phyloP scores from a whole-genome alignment of 2,888 invertebrate genomes.

The Atethmia centrago region DNA sequence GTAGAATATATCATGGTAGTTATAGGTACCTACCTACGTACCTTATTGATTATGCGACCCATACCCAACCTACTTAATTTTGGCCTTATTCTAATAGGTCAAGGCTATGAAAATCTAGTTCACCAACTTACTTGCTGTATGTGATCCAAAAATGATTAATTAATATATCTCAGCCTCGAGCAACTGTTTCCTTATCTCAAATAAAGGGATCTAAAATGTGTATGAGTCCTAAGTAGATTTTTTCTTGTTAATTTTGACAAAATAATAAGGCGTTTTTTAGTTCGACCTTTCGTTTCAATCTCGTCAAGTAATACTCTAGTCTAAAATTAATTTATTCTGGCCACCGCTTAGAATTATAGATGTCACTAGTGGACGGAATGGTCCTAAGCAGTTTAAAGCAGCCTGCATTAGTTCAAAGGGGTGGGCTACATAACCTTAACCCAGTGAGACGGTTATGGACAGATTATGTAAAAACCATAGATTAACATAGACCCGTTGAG shows the following conservation, averaged over 20 bases:
- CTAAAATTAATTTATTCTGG: background rate
- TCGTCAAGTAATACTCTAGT: background rate
- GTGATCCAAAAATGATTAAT: conserved; percentile 2
- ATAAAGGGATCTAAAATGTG: background rate
- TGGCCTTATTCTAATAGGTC: conserved; percentile 50
- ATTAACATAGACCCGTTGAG: background rate
- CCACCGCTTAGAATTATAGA: background rate
- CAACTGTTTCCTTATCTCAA: background rate
- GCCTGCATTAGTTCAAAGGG: background rate
- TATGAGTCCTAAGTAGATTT: background rate
- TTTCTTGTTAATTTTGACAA: background rate
- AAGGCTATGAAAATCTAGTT: conserved; percentile 25
- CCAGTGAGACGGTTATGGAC: too few species aligned
- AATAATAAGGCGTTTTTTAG: background rate
- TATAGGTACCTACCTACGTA: conserved; percentile 2
- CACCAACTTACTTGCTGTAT: conserved; percentile 23
- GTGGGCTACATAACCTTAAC: background rate
- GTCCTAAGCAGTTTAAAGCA: background rate
- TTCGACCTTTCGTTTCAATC: background rate
- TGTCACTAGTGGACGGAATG: conserved; percentile 7
- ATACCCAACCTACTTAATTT: conserved; percentile 27
- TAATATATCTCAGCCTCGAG: background rate
- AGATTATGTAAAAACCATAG: too few species aligned
- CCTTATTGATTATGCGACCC: conserved; percentile 31
- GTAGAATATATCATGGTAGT: background rate